phyloP scores from a whole-genome alignment of 2,888 invertebrate species.

The Hemicrepidius hirtus region DNA sequence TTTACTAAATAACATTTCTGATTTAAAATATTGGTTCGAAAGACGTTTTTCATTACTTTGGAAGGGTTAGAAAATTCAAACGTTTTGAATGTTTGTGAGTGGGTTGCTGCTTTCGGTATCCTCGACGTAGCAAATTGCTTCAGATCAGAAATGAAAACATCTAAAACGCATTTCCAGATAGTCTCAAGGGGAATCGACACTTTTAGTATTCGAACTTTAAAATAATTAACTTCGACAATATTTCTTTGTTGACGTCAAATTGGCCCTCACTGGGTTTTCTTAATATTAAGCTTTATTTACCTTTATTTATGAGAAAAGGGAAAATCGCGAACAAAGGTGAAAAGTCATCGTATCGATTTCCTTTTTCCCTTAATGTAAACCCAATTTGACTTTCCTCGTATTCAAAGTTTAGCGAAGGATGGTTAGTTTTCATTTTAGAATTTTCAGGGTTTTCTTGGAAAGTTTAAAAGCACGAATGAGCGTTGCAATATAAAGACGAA shows the following conservation, averaged over 20 bases:
- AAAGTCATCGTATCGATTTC: neutral
- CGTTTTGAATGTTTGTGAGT: too few species aligned
- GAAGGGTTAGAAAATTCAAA: neutral
- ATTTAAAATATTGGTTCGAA: too few species aligned
- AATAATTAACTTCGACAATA: neutral
- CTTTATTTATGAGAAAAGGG: too few species aligned
- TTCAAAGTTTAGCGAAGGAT: neutral
- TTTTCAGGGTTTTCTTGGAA: too few species aligned
- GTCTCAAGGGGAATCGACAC: neutral
- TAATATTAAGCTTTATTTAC: neutral
- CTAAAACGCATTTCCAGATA: neutral
- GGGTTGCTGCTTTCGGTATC: neutral
- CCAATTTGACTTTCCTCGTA: neutral
- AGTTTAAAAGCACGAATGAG: neutral
- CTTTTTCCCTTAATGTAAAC: neutral
- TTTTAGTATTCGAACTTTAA: neutral
- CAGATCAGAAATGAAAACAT: neutral
- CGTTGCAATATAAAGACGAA: neutral
- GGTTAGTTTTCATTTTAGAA: too few species aligned
- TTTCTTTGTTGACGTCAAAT: neutral
- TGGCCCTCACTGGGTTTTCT: neutral
- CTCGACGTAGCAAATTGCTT: neutral
- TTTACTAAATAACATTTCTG: too few species aligned
- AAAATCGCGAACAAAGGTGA: neutral
- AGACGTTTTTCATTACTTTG: too few species aligned